phyloP scores from a whole-genome alignment of 2,888 invertebrate species.

The Coelinius sp. region DNA sequence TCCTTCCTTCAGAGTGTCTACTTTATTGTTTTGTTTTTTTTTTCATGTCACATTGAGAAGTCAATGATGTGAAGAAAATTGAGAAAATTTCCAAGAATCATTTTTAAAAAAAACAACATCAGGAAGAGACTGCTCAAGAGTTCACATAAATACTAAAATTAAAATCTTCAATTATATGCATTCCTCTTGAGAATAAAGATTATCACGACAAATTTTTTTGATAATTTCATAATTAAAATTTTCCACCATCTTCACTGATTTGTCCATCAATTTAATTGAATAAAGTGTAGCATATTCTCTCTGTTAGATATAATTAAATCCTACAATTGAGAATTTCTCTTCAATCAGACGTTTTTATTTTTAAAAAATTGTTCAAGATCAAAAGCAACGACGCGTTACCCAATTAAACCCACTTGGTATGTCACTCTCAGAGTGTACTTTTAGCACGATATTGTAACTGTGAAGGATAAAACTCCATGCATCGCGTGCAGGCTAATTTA shows the following conservation, averaged over 20 bases:
- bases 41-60: background rate
- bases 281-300: background rate
- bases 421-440: conserved; percentile 16
- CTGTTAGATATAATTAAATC: background rate
- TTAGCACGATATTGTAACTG: conserved; percentile 12
- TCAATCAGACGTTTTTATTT: background rate
- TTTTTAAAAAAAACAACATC: background rate
- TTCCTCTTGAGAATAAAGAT: no score
- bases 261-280: background rate
- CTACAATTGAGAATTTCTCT: background rate
- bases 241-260: background rate
- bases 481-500: conserved; percentile 11
- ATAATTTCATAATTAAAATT: no score
- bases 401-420: conserved; percentile 19
- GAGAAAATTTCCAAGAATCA: background rate
- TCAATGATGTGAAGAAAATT: background rate
- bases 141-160: no score
- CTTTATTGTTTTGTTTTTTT: conserved; percentile 15
- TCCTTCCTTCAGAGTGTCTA: background rate
- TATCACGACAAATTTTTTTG: background rate
- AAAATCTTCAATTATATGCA: no score
- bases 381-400: background rate
- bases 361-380: background rate
- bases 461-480: background rate
- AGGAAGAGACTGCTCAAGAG: background rate